A percentile compares a stretch with the other conserved stretches of the same genome.
phyloP scores from a whole-genome alignment of 2,888 invertebrate genomes.

The Cheilosia soror region DNA sequence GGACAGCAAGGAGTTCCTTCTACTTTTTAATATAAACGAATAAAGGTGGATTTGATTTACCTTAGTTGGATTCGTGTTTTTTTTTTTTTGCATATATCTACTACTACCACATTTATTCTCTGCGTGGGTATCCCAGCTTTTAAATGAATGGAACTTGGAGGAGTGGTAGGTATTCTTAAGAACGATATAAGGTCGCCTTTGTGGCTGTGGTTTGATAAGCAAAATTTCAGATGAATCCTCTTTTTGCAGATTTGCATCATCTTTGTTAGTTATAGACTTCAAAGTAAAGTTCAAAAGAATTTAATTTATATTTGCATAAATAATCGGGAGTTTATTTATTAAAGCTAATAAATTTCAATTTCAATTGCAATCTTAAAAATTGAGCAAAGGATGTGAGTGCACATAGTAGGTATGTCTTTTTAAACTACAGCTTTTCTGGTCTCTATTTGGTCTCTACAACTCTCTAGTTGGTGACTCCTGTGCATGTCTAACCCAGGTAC shows the following conservation, averaged over 20 bases:
- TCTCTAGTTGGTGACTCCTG: too few relatives aligned
- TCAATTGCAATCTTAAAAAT: too few relatives aligned
- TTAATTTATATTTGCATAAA: too few relatives aligned
- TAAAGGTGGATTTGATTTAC: constrained; percentile 75
- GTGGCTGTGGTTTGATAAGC: constrained; percentile 49
- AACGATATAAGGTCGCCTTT: constrained; percentile 53
- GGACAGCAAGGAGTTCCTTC: constrained; percentile 58
- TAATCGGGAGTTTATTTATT: not conserved
- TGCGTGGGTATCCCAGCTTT: constrained; percentile 12
- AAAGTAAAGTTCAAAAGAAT: constrained; percentile 26
- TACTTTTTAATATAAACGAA: constrained; percentile 69
- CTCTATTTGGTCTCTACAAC: too few relatives aligned
- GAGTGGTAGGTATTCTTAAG: constrained; percentile 48
- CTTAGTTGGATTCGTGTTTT: constrained; percentile 63
- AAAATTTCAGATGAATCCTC: constrained; percentile 25
- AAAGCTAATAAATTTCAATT: not conserved
- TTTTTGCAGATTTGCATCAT: constrained; percentile 2
- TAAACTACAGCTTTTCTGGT: too few relatives aligned
- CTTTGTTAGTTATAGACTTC: constrained; percentile 26
- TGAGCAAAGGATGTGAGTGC: too few relatives aligned
- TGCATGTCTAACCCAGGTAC: too few relatives aligned
- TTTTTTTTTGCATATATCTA: constrained; percentile 39
- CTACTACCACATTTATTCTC: constrained; percentile 50
- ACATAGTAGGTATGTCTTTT: too few relatives aligned
- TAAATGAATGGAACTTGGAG: not conserved